These are phyloP conservation scores for Falco biarmicus DNA, from an alignment of 2,797 vertebrate genomes.

Conservation along the genomic window DNA sequence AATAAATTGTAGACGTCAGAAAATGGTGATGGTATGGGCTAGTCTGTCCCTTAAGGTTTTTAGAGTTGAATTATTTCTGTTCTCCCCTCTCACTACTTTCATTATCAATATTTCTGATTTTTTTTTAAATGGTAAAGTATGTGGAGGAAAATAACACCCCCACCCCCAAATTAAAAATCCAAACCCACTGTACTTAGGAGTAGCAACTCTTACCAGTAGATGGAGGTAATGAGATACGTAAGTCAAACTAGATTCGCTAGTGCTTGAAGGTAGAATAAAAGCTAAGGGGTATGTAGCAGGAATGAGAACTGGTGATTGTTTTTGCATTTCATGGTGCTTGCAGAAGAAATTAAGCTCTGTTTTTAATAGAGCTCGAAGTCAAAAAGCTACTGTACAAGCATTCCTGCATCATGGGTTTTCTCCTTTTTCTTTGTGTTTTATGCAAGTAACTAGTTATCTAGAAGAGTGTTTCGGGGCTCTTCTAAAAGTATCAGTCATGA, in stretches of 20 bases:
- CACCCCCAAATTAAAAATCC: too few relatives aligned
- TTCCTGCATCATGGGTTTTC: background rate
- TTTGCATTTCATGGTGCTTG: background rate
- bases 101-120: background rate
- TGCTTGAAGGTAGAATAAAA: background rate
- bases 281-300: background rate
- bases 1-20: background rate
- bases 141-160: too few relatives aligned
- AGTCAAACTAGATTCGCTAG: background rate
- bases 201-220: conserved; percentile 61
- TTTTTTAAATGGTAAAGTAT: fast-evolving
- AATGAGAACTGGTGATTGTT: background rate
- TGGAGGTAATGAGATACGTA: conserved; percentile 66
- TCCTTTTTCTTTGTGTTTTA: background rate
- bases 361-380: fast-evolving
- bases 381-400: background rate
- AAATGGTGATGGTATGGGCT: background rate
- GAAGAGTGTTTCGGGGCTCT: background rate
- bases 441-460: background rate
- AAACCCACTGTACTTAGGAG: too few relatives aligned
- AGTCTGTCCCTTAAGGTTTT: background rate
- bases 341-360: background rate
- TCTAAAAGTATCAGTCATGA: background rate
- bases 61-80: background rate
- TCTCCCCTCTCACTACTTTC: background rate